Base-by-base conservation (phyloP, 1,140 invertebrate species). In the Macrostomum lignano region DNA sequence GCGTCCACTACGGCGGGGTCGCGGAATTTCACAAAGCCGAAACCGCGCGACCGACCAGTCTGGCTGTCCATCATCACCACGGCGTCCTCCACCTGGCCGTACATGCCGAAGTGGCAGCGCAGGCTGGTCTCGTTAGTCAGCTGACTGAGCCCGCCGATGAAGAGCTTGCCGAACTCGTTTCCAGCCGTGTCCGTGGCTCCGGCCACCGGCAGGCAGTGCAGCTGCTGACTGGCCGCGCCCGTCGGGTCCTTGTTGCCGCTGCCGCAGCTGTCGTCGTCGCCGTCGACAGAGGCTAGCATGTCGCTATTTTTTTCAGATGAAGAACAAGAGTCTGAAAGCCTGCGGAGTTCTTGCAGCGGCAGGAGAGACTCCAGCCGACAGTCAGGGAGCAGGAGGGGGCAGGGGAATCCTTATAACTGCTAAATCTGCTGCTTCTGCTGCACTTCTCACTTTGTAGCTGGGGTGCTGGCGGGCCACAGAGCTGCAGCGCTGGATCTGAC, bases 11-110 rank as follows among this genome's bases (percentile, higher is more conserved):
- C 23, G 3, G 21, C 7, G 6, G 37, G 9, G 6, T 41, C 36
- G 13, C 38, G 22, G 21, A 44, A 44, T 7, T 42, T 44, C 20
- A 44, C 31, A 24, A 43, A 44, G 11, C 42, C 42, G 20, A 44
- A 44, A 14, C 42, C 42, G 3, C 42, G 14, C 3, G 42, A 41
- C 19, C 32, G 34, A 4, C 42, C 39, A 3, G 40, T 42, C 7
- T 36, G 24, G 17, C 24, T 30, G 33, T 42, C 34, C 33, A 36
- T 36, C 34, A 36, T 36, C 3, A 36, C 34, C 3, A 36, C n/a
- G 26, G 11, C 11, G 9, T 36, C 34, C 23, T 36, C 34, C 7
- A 36, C 23, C 15, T 31, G n/a, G 13, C 34, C 34, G 13, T 30
- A 36, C 4, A 21, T 11, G 21, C n/a, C 11, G 19, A 36, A 36